These are phyloP conservation scores for Dendronephthya gigantea DNA, from an alignment of 64 coral and sea anemone genomes.

Conservation along the genomic window DNA sequence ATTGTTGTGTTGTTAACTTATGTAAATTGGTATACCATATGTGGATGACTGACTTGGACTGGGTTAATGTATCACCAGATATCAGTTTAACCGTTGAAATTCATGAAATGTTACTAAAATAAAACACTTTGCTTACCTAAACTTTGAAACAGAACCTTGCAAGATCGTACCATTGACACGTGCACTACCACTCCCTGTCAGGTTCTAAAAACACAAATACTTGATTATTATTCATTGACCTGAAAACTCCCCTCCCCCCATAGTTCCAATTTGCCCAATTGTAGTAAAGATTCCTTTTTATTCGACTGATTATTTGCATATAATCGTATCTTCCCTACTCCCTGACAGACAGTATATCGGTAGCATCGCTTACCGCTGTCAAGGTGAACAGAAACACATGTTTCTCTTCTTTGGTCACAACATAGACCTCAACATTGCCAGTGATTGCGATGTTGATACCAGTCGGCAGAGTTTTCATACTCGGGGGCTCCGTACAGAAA, in stretches of 20 bases:
- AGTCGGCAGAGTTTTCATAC: constrained; percentile 20
- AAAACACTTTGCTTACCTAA: background rate
- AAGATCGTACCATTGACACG: background rate
- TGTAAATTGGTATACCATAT: no score
- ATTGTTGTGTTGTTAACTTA: no score
- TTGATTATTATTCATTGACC: background rate
- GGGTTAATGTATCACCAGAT: no score
- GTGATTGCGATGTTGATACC: background rate
- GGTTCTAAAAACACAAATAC: background rate
- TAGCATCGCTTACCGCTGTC: background rate
- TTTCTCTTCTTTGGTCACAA: background rate
- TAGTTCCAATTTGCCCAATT: background rate
- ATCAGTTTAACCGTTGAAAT: no score
- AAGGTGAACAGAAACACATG: background rate
- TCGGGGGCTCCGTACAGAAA: constrained; percentile 41
- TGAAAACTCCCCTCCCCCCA: background rate
- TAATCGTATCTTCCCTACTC: no score
- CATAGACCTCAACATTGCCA: background rate
- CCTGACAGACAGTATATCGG: no score
- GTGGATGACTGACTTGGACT: no score
- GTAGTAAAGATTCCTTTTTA: no score
- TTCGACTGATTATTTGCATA: no score
- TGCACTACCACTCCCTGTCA: background rate
- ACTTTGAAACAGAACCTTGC: background rate
- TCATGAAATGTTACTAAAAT: background rate